Percentiles rank a stretch among this genome's conserved stretches.
Evolutionary conservation across 2,888 invertebrate species (phyloP).

Genomic region (Hypomecis atomaria): DNA sequence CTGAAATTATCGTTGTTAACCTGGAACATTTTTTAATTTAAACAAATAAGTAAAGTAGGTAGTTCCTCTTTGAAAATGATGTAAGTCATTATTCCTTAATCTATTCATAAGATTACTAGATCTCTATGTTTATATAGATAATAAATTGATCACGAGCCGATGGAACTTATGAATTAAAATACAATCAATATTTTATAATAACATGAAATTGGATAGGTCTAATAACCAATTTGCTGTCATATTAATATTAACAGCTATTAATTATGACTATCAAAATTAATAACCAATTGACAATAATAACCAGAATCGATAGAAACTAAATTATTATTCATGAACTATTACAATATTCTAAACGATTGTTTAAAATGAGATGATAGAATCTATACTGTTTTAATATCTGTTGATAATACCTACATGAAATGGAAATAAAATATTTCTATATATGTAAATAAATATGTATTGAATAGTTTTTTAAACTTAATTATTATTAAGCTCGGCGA

Average conservation of each 20-base stretch:
- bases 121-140: too few species aligned
- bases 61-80: too few species aligned
- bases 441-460: too few species aligned
- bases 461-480: too few species aligned
- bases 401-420: neutral
- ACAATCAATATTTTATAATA: conserved; percentile 1
- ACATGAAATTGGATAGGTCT: neutral
- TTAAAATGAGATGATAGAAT: conserved; percentile 9
- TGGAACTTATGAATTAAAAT: neutral
- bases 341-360: conserved; percentile 7
- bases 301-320: conserved; percentile 5
- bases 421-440: neutral
- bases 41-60: too few species aligned
- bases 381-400: neutral
- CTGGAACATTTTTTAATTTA: too few species aligned
- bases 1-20: too few species aligned
- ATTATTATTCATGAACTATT: conserved; percentile 20
- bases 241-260: conserved; percentile 13
- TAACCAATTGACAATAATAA: conserved; percentile 9
- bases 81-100: too few species aligned
- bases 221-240: conserved; percentile 4
- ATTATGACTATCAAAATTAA: conserved; percentile 3
- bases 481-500: too few species aligned
- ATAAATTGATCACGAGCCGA: neutral
- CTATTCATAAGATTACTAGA: too few species aligned